A percentile compares a stretch with the other conserved stretches of the same genome.
Evolutionary conservation across 2,797 vertebrate species (phyloP).

Genomic region (Aratinga solstitialis): DNA sequence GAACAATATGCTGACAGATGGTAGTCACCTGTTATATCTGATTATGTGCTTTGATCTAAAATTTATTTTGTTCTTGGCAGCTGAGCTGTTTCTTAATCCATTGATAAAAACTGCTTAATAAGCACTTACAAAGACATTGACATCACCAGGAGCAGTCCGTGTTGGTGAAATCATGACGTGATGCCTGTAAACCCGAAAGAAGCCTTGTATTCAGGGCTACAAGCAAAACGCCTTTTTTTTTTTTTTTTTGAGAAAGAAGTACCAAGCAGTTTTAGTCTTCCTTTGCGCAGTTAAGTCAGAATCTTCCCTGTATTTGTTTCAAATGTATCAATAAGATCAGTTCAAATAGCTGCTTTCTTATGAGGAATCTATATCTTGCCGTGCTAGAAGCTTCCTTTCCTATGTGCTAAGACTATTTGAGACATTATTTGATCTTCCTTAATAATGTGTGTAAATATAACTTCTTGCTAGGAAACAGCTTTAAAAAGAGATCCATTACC

Average conservation of each 20-base stretch:
- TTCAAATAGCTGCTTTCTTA: not conserved
- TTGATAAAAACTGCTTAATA: slow-evolving; percentile 55
- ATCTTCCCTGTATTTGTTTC: not conserved
- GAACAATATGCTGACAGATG: not conserved
- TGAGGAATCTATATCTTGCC: not conserved
- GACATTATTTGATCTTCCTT: not conserved
- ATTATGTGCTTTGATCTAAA: slow-evolving; percentile 46
- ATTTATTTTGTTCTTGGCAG: slow-evolving; percentile 44
- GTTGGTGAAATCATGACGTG: not conserved
- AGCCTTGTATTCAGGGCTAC: not conserved
- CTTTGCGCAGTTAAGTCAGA: not conserved
- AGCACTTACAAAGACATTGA: slow-evolving; percentile 21
- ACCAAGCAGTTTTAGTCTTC: not conserved
- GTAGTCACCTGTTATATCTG: slow-evolving; percentile 29
- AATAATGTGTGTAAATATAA: not conserved
- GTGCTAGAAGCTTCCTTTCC: not conserved
- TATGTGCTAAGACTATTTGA: not conserved
- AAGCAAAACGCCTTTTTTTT: not conserved
- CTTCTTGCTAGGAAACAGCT: not conserved
- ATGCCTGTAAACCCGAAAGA: not conserved
- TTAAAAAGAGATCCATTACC: not conserved
- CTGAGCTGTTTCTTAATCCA: slow-evolving; percentile 27
- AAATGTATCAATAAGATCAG: rapidly evolving
- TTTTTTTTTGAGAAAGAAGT: not conserved
- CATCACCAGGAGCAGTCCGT: not conserved